Conservation (phyloP, 1,140 invertebrate species). For the Venturia canescens region DNA sequence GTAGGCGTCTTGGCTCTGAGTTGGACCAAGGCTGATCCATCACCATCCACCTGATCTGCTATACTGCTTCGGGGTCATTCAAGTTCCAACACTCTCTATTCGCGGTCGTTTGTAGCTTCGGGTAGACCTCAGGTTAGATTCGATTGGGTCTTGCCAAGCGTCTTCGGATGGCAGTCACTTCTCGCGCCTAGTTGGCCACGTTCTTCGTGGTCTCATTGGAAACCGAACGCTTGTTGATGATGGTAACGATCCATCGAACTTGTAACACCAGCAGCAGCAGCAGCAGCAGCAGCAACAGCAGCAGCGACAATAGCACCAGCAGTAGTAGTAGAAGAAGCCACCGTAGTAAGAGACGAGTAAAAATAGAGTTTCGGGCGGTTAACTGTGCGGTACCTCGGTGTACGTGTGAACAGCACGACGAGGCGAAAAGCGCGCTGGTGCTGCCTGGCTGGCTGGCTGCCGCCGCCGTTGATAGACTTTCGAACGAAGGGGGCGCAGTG, state of each 20-base stretch:
- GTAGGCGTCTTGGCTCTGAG: too few species aligned
- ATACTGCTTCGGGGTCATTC: too few species aligned
- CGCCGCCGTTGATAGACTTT: constrained; percentile 12
- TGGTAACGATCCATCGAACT: not conserved
- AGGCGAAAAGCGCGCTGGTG: constrained; percentile 30
- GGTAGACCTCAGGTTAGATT: too few species aligned
- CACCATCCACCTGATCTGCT: too few species aligned
- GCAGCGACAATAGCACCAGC: not conserved
- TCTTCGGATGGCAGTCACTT: too few species aligned
- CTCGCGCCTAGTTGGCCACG: not conserved
- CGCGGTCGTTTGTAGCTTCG: too few species aligned
- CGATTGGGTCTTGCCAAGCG: too few species aligned
- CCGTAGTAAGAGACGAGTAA: constrained; percentile 33
- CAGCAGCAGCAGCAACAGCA: constrained; percentile 9
- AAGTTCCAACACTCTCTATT: too few species aligned
- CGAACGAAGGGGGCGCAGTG: constrained; percentile 29
- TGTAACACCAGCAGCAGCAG: not conserved
- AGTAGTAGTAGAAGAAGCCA: not conserved
- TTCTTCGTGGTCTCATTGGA: not conserved
- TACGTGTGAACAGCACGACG: constrained; percentile 15
- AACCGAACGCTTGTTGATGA: not conserved
- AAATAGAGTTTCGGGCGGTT: constrained; percentile 44
- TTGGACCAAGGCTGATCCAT: too few species aligned
- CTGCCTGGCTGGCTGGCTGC: constrained; percentile 14
- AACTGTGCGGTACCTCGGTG: not conserved